Base-by-base conservation (phyloP, 2,113 vertebrate genomes). In the Paratilapia polleni region DNA sequence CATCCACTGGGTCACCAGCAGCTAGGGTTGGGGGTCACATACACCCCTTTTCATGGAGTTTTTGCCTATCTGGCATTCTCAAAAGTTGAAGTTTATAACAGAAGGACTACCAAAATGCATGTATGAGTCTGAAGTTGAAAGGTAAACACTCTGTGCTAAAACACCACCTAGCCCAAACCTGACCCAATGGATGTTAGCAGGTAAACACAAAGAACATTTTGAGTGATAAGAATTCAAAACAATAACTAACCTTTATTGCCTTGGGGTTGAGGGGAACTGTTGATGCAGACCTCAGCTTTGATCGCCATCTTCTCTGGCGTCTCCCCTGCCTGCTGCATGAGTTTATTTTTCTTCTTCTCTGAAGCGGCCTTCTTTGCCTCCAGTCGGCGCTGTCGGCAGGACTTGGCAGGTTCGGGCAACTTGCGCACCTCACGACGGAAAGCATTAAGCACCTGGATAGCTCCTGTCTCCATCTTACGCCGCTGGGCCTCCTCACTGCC, bases 321-420 rank as follows among this genome's bases (percentile, higher is more conserved):
- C 86, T 97, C 96, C 47, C 96, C 93, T 70, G 96, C 88, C 91
- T 97, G 97, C 90, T 98, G 97, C 92, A 97, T 96, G 17, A 98
- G 97, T 94, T 98, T 97, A n/a, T 94, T 92, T 82, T 97, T 98
- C 94, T 99, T 99, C 94, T 97, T 98, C 94, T 99, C 98, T 0
- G 97, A 97, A 0, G 98, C 97, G 0, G 98, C 98, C 89, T 97
- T 98, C 92, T 97, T 97, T 57, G 98, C 98, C 54, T 99, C 98
- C 82, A 99, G 94, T 43, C 98, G 96, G 57, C 98, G 95, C 90
- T 99, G 98, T 82, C 98, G 95, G 85, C 98, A 99, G 6, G 98
- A 99, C 92, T 99, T 99, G 88, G 98, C 98, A 0, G 98, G 98
- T 83, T 99, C 98, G 0, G 98, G 97, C 80, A 99, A 96, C 88